Percentiles rank a stretch among this genome's conserved stretches.
phyloP scores from a whole-genome alignment of 2,113 vertebrate species.

The Scomber scombrus region DNA sequence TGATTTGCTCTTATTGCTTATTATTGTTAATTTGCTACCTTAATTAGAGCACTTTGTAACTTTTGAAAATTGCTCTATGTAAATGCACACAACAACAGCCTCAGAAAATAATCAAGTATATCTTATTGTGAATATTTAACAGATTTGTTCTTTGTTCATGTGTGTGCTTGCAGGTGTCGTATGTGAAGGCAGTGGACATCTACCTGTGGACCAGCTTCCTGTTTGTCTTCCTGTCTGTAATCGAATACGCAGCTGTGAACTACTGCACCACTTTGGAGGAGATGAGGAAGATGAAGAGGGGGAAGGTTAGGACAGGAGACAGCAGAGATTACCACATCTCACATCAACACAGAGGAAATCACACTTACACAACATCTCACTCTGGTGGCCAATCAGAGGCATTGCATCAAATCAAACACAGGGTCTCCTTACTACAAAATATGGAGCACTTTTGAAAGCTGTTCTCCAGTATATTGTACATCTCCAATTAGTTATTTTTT shows the following conservation, averaged over 20 bases:
- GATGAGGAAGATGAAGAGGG: conserved; percentile 84
- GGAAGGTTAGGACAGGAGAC: conserved; percentile 57
- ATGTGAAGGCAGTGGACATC: conserved; percentile 93
- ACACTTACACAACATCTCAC: conserved; percentile 23
- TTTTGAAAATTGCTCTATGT: too few relatives aligned
- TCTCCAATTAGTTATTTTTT: too few relatives aligned
- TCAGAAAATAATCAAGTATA: too few relatives aligned
- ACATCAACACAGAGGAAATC: too few relatives aligned
- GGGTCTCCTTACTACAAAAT: neutral
- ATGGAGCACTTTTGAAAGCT: too few relatives aligned
- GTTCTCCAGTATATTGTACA: too few relatives aligned
- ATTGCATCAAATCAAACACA: conserved; percentile 15
- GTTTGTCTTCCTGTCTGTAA: conserved; percentile 93
- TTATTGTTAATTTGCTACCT: too few relatives aligned
- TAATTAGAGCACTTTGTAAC: too few relatives aligned
- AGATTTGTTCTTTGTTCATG: neutral
- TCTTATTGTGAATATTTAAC: too few relatives aligned
- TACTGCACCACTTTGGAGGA: conserved; percentile 93
- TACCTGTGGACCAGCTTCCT: conserved; percentile 96
- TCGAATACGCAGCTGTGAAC: conserved; percentile 93
- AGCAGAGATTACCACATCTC: neutral
- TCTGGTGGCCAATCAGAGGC: conserved; percentile 44
- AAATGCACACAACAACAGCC: too few relatives aligned
- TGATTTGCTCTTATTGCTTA: too few relatives aligned
- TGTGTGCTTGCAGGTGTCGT: conserved; percentile 86